phyloP scores from a whole-genome alignment of 1,140 invertebrate genomes.

The Rhagoletis zephyria region DNA sequence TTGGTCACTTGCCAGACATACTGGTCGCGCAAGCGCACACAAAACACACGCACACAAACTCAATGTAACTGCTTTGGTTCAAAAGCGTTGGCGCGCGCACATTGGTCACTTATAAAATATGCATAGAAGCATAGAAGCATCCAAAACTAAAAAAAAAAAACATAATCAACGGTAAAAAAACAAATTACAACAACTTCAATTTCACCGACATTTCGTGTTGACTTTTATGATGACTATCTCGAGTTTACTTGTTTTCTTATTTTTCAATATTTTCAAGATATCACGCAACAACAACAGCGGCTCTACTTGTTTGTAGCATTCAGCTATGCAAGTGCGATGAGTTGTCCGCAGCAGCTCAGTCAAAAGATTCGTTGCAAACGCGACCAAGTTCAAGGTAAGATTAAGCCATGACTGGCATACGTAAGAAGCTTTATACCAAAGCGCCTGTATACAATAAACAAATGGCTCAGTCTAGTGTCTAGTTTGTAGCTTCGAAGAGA shows the following conservation, averaged over 20 bases:
- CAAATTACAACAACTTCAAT: slow-evolving; percentile 19
- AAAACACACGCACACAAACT: background rate
- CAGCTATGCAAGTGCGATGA: background rate
- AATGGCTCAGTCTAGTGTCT: background rate
- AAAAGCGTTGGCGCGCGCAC: slow-evolving; percentile 9
- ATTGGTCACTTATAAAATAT: slow-evolving; percentile 6
- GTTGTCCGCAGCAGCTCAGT: background rate
- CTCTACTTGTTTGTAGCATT: background rate
- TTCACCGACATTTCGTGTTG: background rate
- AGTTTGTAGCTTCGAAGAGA: background rate
- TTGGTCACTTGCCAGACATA: background rate
- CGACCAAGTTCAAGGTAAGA: slow-evolving; percentile 73
- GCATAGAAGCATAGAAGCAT: background rate
- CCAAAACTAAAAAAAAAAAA: background rate
- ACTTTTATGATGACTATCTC: background rate
- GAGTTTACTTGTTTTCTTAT: background rate
- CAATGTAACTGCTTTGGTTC: background rate
- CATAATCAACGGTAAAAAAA: background rate
- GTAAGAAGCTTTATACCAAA: slow-evolving; percentile 72
- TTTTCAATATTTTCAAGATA: slow-evolving; percentile 11
- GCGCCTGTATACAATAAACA: background rate
- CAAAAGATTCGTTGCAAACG: slow-evolving; percentile 61
- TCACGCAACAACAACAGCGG: background rate
- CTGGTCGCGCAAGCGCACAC: slow-evolving; percentile 21
- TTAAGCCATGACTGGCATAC: slow-evolving; percentile 73